These are phyloP conservation scores for Pampus argenteus DNA, from an alignment of 2,797 vertebrate species.

Conservation along the genomic window DNA sequence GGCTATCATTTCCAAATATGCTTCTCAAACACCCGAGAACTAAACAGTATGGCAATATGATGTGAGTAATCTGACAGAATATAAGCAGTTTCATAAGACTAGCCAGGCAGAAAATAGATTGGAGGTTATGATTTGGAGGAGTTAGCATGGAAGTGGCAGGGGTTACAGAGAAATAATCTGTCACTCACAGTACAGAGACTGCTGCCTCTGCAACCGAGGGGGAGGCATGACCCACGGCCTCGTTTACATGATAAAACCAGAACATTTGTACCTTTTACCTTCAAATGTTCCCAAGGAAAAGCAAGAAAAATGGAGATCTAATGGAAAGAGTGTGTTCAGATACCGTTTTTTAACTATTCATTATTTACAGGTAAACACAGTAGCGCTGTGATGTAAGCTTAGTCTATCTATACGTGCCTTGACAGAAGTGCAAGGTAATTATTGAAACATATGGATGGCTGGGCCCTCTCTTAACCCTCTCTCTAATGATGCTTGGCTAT, in stretches of 20 bases:
- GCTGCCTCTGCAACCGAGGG: conserved; percentile 60
- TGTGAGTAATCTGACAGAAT: conserved; percentile 87
- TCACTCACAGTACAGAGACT: conserved; percentile 80
- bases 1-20: conserved; percentile 52
- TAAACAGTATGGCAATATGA: conserved; percentile 81
- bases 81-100: conserved; percentile 90
- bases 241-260: conserved; percentile 49
- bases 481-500: conserved; percentile 79
- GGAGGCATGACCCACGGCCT: conserved; percentile 54
- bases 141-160: conserved; percentile 49
- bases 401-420: conserved; percentile 47
- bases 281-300: conserved; percentile 20
- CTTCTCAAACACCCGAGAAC: conserved; percentile 50
- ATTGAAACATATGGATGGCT: conserved; percentile 80
- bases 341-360: conserved; percentile 4
- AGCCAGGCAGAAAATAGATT: conserved; percentile 92
- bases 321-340: conserved; percentile 4
- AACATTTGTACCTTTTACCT: conserved; percentile 50
- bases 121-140: conserved; percentile 73
- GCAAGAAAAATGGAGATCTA: conserved; percentile 17
- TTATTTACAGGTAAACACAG: conserved; percentile 13
- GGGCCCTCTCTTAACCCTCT: conserved; percentile 74
- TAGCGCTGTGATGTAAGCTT: conserved; percentile 23
- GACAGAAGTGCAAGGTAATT: conserved; percentile 78
- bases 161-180: conserved; percentile 85